These are phyloP conservation scores for Perizoma affinitatum DNA, from an alignment of 2,888 invertebrate species.

Conservation along the genomic window DNA sequence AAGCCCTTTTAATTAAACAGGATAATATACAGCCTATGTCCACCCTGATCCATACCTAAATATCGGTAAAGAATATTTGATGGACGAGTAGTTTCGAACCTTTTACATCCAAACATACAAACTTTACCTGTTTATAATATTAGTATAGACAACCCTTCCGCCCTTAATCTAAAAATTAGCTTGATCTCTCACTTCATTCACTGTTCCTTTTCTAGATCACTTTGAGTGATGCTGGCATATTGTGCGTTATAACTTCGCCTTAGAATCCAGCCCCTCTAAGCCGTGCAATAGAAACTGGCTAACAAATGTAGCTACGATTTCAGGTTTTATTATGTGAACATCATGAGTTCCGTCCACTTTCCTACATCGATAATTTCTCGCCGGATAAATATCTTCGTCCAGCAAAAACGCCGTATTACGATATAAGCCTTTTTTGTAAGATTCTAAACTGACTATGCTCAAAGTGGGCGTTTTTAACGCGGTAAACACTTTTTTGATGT, in stretches of 20 bases:
- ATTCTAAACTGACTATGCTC: conserved; percentile 49
- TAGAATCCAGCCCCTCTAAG: conserved; percentile 52
- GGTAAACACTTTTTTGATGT: conserved; percentile 59
- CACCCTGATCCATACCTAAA: no score
- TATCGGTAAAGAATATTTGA: no score
- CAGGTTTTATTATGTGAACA: conserved; percentile 83
- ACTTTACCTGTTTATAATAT: no score
- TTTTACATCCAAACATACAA: no score
- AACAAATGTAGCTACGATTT: conserved; percentile 70
- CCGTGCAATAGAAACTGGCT: conserved; percentile 65
- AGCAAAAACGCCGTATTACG: conserved; percentile 52
- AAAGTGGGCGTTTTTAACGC: conserved; percentile 54
- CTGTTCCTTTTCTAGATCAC: no score
- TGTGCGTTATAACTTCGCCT: conserved; percentile 55
- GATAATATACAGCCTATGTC: no score
- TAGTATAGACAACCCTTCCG: no score
- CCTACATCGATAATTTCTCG: conserved; percentile 53
- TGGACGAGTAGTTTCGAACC: no score
- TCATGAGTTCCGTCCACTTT: conserved; percentile 83
- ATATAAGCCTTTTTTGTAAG: conserved; percentile 46
- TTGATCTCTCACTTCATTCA: no score
- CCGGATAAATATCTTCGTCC: conserved; percentile 52
- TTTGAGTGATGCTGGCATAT: neutral
- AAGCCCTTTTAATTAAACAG: no score
- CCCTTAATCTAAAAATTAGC: no score